phyloP scores from a whole-genome alignment of 1,140 invertebrate genomes.

The Eumeta japonica region DNA sequence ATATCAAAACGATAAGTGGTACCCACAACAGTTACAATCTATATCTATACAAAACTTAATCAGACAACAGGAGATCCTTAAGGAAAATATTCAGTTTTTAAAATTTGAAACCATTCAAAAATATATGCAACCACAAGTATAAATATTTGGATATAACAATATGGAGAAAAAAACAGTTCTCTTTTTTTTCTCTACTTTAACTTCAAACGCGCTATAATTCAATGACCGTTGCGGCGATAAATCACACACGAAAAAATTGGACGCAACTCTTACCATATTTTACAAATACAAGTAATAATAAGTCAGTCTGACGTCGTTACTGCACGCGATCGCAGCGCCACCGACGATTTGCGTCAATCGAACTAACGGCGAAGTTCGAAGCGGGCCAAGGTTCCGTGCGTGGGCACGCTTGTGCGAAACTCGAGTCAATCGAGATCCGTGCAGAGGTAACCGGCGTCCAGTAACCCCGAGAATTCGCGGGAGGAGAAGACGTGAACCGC shows the following conservation, averaged over 20 bases:
- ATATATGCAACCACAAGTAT: constrained; percentile 10
- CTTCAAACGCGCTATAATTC: neutral
- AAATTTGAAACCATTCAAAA: constrained; percentile 22
- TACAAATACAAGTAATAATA: constrained; percentile 23
- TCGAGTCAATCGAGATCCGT: constrained; percentile 2
- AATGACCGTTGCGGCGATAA: too few species aligned
- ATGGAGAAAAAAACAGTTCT: constrained; percentile 21
- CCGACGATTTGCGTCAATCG: constrained; percentile 30
- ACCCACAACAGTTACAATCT: constrained; percentile 25
- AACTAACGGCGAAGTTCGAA: constrained; percentile 12
- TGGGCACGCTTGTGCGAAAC: constrained; percentile 23
- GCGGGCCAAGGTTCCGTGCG: too few species aligned
- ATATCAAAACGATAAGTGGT: constrained; percentile 11
- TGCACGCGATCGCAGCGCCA: too few species aligned
- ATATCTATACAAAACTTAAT: constrained; percentile 32
- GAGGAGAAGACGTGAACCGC: too few species aligned
- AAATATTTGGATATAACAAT: constrained; percentile 20
- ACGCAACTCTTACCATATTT: constrained; percentile 28
- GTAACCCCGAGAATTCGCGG: neutral
- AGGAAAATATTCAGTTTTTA: constrained; percentile 30
- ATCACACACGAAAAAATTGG: too few species aligned
- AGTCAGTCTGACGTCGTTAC: constrained; percentile 43
- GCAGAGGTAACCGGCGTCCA: constrained; percentile 2
- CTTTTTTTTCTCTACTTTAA: constrained; percentile 9
- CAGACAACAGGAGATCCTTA: constrained; percentile 45